Base-by-base conservation (phyloP, 2,888 invertebrate genomes). In the Eudasyphora cyanicolor region DNA sequence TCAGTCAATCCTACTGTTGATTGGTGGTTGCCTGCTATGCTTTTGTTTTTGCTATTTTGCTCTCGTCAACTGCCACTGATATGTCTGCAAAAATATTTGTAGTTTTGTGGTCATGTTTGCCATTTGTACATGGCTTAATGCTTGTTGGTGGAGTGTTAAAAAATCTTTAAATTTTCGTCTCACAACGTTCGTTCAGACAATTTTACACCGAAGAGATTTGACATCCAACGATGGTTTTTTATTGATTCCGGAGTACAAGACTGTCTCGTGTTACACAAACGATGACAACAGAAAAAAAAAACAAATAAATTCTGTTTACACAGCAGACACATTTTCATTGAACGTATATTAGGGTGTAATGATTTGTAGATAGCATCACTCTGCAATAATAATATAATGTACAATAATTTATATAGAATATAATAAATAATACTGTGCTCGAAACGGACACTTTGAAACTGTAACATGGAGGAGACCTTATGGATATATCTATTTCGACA, bases 71-170 rank as follows among this genome's bases (percentile, higher is more conserved):
- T 71, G 71, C 38, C 51, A 14, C 4, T 54, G 21, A 54, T 38
- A 42, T 54, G 42, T 54, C 54, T 71, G 45, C n/a, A 6, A 64
- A 45, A 69, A 69, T 69, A n/a, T n/a, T n/a, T 38, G 35, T 10
- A 21, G 54, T 32, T 69, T 21, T 71, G 71, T 19, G 69, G 69
- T 69, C 49, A 51, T 54, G 71, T 71, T 54, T 71, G 27, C n/a
- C n/a, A 27, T 42, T 21, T 42, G 38, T 70, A 32, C 42, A 6
- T 35, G 35, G 29, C 51, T 21, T 54, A 8, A 54, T 35, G n/a
- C n/a, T n/a, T n/a, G 32, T 70, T 27, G 49, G 29, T 38, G 19
- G 42, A 17, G n/a, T 49, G 49, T 70, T 49, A 14, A 49, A n/a
- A n/a, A 45, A 45, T 19, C 32, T 51, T 70, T n/a, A 49, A 49